phyloP scores from a whole-genome alignment of 2,888 invertebrate genomes.

The Scaptomyza reducta region DNA sequence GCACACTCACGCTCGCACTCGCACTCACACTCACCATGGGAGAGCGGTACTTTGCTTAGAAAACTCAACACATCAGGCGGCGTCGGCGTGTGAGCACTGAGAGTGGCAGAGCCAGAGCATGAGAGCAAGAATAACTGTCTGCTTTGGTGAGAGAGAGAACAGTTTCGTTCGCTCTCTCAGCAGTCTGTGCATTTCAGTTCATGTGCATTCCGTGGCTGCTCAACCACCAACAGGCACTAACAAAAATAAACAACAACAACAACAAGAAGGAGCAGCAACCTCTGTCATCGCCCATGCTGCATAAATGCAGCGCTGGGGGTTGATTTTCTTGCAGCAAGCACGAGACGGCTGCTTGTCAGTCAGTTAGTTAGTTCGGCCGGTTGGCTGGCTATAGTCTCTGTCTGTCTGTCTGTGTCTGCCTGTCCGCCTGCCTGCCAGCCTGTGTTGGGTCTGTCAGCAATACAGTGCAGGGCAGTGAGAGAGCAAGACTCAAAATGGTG shows the following conservation, averaged over 20 bases:
- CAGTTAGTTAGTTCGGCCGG: slow-evolving; percentile 43
- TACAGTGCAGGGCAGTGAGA: slow-evolving; percentile 40
- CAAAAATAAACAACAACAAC: slow-evolving; percentile 21
- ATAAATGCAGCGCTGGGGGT: slow-evolving; percentile 58
- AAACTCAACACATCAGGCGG: slow-evolving; percentile 56
- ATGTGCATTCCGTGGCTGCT: slow-evolving; percentile 62
- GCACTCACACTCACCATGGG: slow-evolving; percentile 30
- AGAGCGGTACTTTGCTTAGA: slow-evolving; percentile 69
- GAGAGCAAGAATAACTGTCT: slow-evolving; percentile 25
- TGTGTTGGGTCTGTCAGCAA: slow-evolving; percentile 19
- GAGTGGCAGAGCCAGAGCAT: slow-evolving; percentile 27
- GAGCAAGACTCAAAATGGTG: slow-evolving; percentile 73
- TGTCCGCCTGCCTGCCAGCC: slow-evolving; percentile 26
- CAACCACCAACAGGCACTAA: slow-evolving; percentile 15
- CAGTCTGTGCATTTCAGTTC: slow-evolving; percentile 53
- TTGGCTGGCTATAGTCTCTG: slow-evolving; percentile 7
- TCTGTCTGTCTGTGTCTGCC: slow-evolving; percentile 9
- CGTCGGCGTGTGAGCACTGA: slow-evolving; percentile 67
- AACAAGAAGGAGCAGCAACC: slow-evolving; percentile 35
- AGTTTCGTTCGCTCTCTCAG: slow-evolving; percentile 10
- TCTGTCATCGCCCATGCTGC: slow-evolving; percentile 40
- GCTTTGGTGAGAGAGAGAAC: slow-evolving; percentile 34
- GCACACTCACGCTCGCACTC: slow-evolving; percentile 32
- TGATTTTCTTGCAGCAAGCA: slow-evolving; percentile 66
- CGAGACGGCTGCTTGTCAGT: slow-evolving; percentile 58